These are phyloP conservation scores for Melanocharis versteri DNA, from an alignment of 2,113 vertebrate genomes.

Conservation along the genomic window DNA sequence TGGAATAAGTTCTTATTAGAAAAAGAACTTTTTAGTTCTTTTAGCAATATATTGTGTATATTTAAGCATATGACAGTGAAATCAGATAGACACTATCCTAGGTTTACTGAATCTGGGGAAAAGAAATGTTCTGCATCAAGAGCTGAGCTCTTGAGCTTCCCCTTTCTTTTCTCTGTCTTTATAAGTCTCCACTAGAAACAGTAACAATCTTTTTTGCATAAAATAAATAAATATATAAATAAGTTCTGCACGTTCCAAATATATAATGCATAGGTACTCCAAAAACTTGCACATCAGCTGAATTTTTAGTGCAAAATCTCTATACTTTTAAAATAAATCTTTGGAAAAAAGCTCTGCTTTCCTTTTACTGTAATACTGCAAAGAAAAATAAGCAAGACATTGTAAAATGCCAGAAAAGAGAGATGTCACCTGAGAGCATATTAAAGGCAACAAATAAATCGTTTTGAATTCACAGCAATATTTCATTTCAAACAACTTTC, in stretches of 20 bases:
- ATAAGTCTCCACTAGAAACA: background rate
- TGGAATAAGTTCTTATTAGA: background rate
- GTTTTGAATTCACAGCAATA: background rate
- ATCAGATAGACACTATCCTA: fast-evolving
- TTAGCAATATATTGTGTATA: background rate
- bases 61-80: background rate
- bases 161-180: background rate
- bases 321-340: background rate
- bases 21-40: too few species aligned
- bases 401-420: background rate
- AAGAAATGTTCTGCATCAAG: background rate
- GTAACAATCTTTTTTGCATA: background rate
- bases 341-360: background rate
- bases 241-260: background rate
- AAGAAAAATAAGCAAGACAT: background rate
- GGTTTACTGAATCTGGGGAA: background rate
- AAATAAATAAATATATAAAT: background rate
- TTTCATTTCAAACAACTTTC: background rate
- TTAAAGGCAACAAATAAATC: background rate
- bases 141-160: background rate
- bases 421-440: background rate
- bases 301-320: background rate
- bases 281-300: fast-evolving
- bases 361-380: background rate
- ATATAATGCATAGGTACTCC: background rate